Evolutionary conservation across 2,113 vertebrate species (phyloP).

Genomic region (Heteronetta atricapilla): DNA sequence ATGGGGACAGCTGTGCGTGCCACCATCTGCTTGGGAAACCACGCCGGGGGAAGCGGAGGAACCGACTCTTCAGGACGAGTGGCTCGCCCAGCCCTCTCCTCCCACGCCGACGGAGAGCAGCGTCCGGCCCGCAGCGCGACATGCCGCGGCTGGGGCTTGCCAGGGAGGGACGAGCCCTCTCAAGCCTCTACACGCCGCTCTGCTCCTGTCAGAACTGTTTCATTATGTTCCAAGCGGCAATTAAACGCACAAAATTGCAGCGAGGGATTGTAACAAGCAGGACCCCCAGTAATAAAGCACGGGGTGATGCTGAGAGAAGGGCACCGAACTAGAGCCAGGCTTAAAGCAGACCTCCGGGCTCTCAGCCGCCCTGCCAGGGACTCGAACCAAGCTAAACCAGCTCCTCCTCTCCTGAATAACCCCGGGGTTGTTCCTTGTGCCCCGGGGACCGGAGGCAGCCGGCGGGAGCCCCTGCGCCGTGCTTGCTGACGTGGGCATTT

Average conservation of each 20-base stretch:
- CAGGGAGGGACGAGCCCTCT: background rate
- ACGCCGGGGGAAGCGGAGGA: rapidly evolving
- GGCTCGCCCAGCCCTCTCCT: background rate
- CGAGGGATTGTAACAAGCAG: rapidly evolving
- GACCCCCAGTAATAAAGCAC: rapidly evolving
- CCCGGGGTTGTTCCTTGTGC: background rate
- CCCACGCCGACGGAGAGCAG: background rate
- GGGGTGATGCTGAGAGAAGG: background rate
- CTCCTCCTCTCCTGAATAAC: background rate
- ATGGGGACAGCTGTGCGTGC: rapidly evolving
- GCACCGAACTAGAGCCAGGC: background rate
- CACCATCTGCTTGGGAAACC: background rate
- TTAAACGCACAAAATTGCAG: background rate
- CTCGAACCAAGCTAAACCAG: rapidly evolving
- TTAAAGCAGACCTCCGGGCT: background rate
- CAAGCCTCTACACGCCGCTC: background rate
- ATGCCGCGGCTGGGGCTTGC: background rate
- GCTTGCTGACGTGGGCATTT: background rate
- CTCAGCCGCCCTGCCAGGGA: background rate
- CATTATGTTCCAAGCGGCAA: background rate
- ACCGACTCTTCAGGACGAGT: rapidly evolving
- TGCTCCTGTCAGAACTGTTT: background rate
- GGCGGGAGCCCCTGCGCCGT: background rate
- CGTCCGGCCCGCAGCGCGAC: background rate
- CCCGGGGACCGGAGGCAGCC: background rate